Evolutionary conservation across 2,797 vertebrate species (phyloP).

Genomic region (Halcyon chelicuti): DNA sequence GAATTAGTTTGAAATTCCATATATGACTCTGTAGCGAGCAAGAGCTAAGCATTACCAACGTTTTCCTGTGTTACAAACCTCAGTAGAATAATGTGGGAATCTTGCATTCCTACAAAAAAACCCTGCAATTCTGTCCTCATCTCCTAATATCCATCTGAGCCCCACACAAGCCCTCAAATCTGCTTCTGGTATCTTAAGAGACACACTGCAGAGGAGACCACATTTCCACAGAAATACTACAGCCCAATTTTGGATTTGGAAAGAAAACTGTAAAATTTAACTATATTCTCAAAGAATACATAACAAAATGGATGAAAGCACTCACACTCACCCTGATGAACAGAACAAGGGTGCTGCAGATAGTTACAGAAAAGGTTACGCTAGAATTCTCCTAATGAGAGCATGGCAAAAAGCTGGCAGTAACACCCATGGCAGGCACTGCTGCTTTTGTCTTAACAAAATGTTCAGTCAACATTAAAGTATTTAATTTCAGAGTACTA

Average conservation of each 20-base stretch:
- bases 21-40: neutral
- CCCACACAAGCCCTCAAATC: neutral
- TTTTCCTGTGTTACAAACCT: neutral
- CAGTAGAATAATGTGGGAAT: neutral
- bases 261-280: neutral
- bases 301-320: neutral
- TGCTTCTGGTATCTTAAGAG: neutral
- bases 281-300: neutral
- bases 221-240: neutral
- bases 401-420: neutral
- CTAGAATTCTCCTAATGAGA: neutral
- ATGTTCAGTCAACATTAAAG: fast-evolving
- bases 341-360: neutral
- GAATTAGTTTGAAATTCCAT: neutral
- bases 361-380: neutral
- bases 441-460: neutral
- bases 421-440: neutral
- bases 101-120: neutral
- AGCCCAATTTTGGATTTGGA: neutral
- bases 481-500: neutral
- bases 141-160: neutral
- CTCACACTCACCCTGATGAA: neutral
- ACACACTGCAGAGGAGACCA: neutral
- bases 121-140: neutral
- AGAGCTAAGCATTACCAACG: neutral